Percentiles rank a stretch among this genome's conserved stretches.
phyloP scores from a whole-genome alignment of 1,140 invertebrate genomes.

The Penaeus indicus region DNA sequence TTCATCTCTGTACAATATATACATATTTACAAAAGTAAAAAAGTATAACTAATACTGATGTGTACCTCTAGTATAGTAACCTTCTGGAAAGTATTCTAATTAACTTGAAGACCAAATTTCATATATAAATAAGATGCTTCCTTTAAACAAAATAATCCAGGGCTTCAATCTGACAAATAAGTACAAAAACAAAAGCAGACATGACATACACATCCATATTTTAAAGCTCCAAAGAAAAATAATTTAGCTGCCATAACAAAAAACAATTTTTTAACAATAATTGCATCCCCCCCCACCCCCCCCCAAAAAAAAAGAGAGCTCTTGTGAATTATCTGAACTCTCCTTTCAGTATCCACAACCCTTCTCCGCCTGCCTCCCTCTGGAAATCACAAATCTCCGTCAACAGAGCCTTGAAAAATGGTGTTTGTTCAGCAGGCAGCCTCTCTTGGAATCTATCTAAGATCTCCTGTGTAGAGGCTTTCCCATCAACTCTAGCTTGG shows the following conservation, averaged over 20 bases:
- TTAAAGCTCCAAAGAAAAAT: background rate
- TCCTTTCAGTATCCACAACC: constrained; percentile 74
- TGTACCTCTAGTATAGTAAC: background rate
- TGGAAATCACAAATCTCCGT: constrained; percentile 75
- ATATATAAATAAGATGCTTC: background rate
- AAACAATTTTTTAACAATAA: too few relatives aligned
- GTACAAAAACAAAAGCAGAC: background rate
- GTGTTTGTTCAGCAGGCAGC: constrained; percentile 72
- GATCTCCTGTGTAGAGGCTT: constrained; percentile 76
- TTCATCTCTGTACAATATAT: constrained; percentile 23
- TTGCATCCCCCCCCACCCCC: too few relatives aligned
- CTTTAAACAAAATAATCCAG: background rate
- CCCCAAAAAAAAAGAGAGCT: background rate
- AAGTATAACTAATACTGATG: background rate
- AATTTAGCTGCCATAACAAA: background rate
- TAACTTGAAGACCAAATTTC: too few relatives aligned
- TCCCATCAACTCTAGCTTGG: constrained; percentile 71
- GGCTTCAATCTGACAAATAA: too few relatives aligned
- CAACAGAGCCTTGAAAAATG: constrained; percentile 77
- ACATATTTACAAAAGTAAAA: constrained; percentile 25
- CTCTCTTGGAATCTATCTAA: constrained; percentile 72
- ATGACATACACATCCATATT: background rate
- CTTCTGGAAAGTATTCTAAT: too few relatives aligned
- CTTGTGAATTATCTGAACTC: constrained; percentile 71
- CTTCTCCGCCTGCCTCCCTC: constrained; percentile 70